Evolutionary conservation across 2,113 vertebrate species (phyloP).

Genomic region (Gila orcuttii): DNA sequence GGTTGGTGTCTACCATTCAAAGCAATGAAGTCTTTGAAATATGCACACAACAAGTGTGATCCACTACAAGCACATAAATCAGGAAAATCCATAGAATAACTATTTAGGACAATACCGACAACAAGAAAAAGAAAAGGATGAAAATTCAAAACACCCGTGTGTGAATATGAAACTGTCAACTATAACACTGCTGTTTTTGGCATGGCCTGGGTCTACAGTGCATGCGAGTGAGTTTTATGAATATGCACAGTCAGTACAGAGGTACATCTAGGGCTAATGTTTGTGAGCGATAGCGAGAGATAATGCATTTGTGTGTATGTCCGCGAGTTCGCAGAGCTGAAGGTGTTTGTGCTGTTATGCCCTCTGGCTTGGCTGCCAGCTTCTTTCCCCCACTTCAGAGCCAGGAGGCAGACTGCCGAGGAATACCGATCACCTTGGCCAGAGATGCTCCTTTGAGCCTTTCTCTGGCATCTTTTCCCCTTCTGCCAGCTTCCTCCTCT

Average conservation of each 20-base stretch:
- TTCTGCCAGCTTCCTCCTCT: conserved; percentile 99
- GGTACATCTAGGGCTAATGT: background rate
- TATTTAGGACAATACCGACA: background rate
- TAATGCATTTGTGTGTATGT: conserved; percentile 30
- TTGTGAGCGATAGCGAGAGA: background rate
- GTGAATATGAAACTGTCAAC: background rate
- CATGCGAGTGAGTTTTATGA: background rate
- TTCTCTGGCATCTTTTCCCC: conserved; percentile 99
- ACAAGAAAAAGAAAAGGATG: background rate
- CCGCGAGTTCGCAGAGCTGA: conserved; percentile 21
- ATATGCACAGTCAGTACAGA: conserved; percentile 22
- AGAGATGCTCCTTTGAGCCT: conserved; percentile 99
- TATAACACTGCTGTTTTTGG: background rate
- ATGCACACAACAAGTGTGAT: conserved; percentile 13
- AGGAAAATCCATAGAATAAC: background rate
- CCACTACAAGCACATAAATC: background rate
- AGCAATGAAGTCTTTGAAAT: background rate
- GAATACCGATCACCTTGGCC: conserved; percentile 99
- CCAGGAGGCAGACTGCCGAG: conserved; percentile 99
- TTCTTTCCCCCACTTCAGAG: conserved; percentile 99
- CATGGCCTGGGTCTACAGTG: background rate
- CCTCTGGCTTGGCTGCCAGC: conserved; percentile 99
- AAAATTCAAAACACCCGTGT: background rate
- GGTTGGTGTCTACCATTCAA: background rate
- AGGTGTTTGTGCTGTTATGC: conserved; percentile 96